Base-by-base conservation (phyloP, 1,140 invertebrate species). In the Drosophila arawakana region DNA sequence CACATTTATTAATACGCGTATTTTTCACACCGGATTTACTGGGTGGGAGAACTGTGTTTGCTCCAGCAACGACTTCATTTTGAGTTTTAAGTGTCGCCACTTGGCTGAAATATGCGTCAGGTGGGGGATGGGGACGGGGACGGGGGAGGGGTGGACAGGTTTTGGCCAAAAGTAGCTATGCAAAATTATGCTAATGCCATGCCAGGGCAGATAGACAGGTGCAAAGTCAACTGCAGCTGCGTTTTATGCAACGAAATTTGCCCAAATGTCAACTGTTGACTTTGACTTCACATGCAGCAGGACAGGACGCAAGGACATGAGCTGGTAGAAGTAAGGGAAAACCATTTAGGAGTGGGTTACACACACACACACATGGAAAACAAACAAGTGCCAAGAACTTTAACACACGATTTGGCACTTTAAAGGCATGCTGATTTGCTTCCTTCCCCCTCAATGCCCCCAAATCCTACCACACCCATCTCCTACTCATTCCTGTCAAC, bases 111-210 rank as follows among this genome's bases (percentile, higher is more conserved):
- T 85, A 84, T 84, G 78, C 81, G 59, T 9, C 18, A n/a, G 46
- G 0, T 18, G 11, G 46, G 15, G 41, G 41, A 3, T 7, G 15
- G 41, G n/a, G 11, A 3, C 5, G 41, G 4, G n/a, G 7, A 3
- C n/a, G 41, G 2, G 41, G 10, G n/a, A 13, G 9, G 39, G 10
- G 2, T 41, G 11, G n/a, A 13, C 1, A 8, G 10, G 2, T 41
- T 10, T 43, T 43, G 41, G 41, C 41, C 41, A 13, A 84, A 84
- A 84, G 62, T 57, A 59, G 71, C 62, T 79, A 89, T 88, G 83
- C 84, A 88, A 88, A 88, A 88, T 89, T 88, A 88, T 88, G 83
- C 83, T 89, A 88, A 88, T 89, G 80, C 65, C 80, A 80, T 30
- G 25, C 25, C 49, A 65, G 82, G 82, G 75, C 88, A 73, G 18